Conservation (phyloP, 2,113 vertebrate genomes). For the Drymodes brunneopygia region DNA sequence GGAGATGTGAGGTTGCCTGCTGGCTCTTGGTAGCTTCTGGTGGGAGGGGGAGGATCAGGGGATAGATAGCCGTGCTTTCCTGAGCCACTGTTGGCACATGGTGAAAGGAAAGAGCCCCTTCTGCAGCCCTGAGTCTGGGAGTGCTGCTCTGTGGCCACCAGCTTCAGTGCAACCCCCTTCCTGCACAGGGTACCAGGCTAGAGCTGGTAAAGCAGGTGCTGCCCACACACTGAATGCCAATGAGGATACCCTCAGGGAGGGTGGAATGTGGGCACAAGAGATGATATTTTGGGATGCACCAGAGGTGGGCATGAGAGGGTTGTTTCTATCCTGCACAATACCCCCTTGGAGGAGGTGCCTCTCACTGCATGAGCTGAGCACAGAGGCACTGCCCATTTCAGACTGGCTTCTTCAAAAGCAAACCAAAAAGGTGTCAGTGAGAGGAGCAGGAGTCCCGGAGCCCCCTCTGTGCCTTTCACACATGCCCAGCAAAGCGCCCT, state of each 20-base stretch:
- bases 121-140: rapidly evolving
- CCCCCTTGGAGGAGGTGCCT: neutral
- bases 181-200: rapidly evolving
- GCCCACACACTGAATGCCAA: neutral
- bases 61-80: neutral
- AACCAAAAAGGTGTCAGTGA: neutral
- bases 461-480: neutral
- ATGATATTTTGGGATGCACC: neutral
- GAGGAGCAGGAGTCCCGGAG: neutral
- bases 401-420: neutral
- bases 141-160: neutral
- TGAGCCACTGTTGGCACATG: neutral
- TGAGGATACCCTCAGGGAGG: neutral
- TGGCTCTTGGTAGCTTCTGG: neutral
- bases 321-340: neutral
- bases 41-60: neutral
- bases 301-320: no score
- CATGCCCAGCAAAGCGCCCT: neutral
- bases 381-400: neutral
- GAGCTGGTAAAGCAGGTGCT: neutral
- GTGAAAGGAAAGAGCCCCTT: neutral
- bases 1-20: neutral
- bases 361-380: neutral
- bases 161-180: neutral
- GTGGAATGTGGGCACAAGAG: neutral